Conservation (phyloP, 1,140 invertebrate genomes). For the Cydia strobilella region DNA sequence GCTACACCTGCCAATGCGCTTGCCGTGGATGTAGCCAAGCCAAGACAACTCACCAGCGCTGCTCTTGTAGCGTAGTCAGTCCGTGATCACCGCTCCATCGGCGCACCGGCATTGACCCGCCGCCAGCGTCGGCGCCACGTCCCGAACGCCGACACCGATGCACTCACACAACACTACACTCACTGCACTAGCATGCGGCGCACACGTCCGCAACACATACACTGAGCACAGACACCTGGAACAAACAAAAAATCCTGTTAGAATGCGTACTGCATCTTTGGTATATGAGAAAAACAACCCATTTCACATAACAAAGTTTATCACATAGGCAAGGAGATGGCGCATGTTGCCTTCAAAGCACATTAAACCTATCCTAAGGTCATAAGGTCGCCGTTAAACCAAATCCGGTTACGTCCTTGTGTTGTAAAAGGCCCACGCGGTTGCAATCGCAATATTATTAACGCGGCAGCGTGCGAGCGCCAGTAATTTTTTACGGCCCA, state of each 20-base stretch:
- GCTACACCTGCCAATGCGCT: too few species aligned
- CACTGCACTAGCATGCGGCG: slow-evolving; percentile 36
- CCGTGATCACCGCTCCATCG: slow-evolving; percentile 77
- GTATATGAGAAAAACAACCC: background rate
- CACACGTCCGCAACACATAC: slow-evolving; percentile 29
- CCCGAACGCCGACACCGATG: slow-evolving; percentile 47
- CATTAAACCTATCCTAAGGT: background rate
- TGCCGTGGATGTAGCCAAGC: background rate
- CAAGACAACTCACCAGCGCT: slow-evolving; percentile 68
- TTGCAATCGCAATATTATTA: slow-evolving; percentile 39
- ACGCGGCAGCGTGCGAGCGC: slow-evolving; percentile 38
- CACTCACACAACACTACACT: slow-evolving; percentile 41
- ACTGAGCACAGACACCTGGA: slow-evolving; percentile 34
- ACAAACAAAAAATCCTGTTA: slow-evolving; percentile 24
- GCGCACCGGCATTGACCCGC: slow-evolving; percentile 71
- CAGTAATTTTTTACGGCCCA: slow-evolving; percentile 61
- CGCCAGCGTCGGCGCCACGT: slow-evolving; percentile 62
- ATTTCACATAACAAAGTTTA: background rate
- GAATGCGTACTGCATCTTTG: background rate
- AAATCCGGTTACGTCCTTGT: background rate
- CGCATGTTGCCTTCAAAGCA: too few species aligned
- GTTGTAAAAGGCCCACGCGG: slow-evolving; percentile 4
- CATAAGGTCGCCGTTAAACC: background rate
- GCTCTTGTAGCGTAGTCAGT: slow-evolving; percentile 69
- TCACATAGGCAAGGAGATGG: too few species aligned